phyloP scores from a whole-genome alignment of 2,888 invertebrate species.

The Oscheius onirici region DNA sequence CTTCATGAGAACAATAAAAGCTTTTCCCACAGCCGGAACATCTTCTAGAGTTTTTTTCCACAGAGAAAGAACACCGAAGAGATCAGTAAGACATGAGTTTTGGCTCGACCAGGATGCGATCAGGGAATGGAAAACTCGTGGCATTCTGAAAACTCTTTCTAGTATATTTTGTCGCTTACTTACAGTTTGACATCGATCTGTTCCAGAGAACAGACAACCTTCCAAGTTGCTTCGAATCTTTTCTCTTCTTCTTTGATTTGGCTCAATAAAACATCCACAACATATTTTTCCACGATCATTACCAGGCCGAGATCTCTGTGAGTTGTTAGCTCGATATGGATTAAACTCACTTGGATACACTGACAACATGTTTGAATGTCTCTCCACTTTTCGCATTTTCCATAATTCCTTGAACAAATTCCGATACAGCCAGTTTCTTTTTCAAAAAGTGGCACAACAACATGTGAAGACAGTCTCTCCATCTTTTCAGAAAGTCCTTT shows the following conservation, averaged over 20 bases:
- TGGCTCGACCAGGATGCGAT: slow-evolving; percentile 4
- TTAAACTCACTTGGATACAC: slow-evolving; percentile 10
- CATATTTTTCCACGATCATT: slow-evolving; percentile 11
- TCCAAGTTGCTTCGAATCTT: background rate
- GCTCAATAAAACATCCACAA: slow-evolving; percentile 1
- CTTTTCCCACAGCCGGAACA: slow-evolving; percentile 3
- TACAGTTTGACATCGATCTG: slow-evolving; percentile 17
- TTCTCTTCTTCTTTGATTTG: slow-evolving; percentile 12
- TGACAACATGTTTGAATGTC: slow-evolving; percentile 9
- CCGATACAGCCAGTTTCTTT: background rate
- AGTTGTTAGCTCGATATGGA: background rate
- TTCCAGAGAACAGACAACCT: slow-evolving; percentile 19
- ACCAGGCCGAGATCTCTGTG: background rate
- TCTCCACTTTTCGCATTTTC: background rate
- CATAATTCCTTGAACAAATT: background rate
- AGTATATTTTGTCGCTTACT: too few species aligned
- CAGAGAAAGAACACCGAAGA: background rate
- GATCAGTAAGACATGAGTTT: background rate
- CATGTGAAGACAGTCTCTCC: slow-evolving; percentile 21
- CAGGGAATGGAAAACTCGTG: background rate
- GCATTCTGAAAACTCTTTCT: background rate
- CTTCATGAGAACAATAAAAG: slow-evolving; percentile 21
- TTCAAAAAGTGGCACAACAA: background rate
- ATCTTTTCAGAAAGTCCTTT: slow-evolving; percentile 7
- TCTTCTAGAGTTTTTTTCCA: slow-evolving; percentile 8